Conservation (phyloP, 2,113 vertebrate species). For the Otocyon megalotis region DNA sequence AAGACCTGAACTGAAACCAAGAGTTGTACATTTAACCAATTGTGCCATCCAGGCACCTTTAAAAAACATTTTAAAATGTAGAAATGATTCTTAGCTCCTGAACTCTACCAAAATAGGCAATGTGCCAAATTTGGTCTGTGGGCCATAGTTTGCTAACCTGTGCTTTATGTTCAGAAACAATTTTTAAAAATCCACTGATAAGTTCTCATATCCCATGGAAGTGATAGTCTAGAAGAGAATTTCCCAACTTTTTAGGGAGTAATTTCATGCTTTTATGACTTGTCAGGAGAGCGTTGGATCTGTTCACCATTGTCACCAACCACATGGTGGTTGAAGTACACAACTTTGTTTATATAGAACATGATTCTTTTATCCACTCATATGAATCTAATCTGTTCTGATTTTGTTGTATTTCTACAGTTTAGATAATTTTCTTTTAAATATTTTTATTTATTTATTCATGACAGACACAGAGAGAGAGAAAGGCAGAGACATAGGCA, state of each 20-base stretch:
- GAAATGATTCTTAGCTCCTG: not conserved
- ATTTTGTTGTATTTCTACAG: conserved; percentile 14
- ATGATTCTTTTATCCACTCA: not conserved
- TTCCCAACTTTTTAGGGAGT: not conserved
- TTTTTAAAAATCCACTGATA: not conserved
- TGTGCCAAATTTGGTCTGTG: not conserved
- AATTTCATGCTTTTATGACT: conserved; percentile 5
- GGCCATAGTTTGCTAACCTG: not conserved
- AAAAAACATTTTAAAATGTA: conserved; percentile 29
- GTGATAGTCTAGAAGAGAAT: conserved; percentile 5
- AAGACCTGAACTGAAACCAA: not conserved
- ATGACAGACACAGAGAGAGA: too few relatives aligned
- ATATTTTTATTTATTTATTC: too few relatives aligned
- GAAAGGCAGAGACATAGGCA: too few relatives aligned
- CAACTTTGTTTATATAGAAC: not conserved
- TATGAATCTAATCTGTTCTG: conserved; percentile 11
- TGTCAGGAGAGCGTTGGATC: not conserved
- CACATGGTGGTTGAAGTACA: not conserved
- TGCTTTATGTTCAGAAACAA: conserved; percentile 42
- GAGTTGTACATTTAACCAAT: not conserved
- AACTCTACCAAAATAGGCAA: not conserved
- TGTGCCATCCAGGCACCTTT: not conserved
- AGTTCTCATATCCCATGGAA: not conserved
- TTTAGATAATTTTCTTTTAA: not conserved
- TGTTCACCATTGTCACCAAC: not conserved